Base-by-base conservation (phyloP, 53 echinoderm and acorn worm genomes). In the Henricia sp. region DNA sequence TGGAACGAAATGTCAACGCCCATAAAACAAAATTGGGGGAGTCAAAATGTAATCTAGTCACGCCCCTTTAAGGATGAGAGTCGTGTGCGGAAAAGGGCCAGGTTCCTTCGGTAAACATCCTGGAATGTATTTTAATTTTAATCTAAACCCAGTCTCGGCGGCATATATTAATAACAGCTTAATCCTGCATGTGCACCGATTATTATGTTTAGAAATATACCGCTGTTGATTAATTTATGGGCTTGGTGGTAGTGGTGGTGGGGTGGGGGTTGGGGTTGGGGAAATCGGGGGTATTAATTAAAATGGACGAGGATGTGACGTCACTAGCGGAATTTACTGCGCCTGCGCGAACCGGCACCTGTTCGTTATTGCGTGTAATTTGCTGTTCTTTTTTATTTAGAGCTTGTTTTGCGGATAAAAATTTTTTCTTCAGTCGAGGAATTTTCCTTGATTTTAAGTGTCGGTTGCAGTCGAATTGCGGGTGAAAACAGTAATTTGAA, bases 291-390 rank as follows among this genome's bases (percentile, higher is more conserved):
- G 30, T 76, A 76, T 59, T 76, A 76, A 76, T 76, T 76, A 76
- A 76, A 76, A 24, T 29, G 57, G 26, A 37, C 57, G 26, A 37
- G 42, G 40, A 39, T n/a, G 76, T 76, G 76, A 76, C 41, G 59
- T 58, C 59, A 76, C 40, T 28, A 23, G 38, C 17, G 57, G 11
- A 52, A n/a, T n/a, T n/a, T n/a, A 26, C 26, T 14, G 41, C 76
- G 76, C 76, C 14, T 76, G 76, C 76, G 74, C 74, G 59, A 16
- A 3, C 44, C 27, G 40, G 80, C 80, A 80, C 80, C 63, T 80
- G 80, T 28, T 21, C 38, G 80, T 50, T 80, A 80, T 80, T 63
- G 80, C 29, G 37, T 63, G 80, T 33, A 60, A 43, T 48, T 43
- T 5, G 32, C 32, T 3, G 33, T 0, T 4, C 21, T 42, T 63